A percentile compares a stretch with the other conserved stretches of the same genome.
Conservation (phyloP, 2,113 vertebrate species). For the Thunnus thynnus region DNA sequence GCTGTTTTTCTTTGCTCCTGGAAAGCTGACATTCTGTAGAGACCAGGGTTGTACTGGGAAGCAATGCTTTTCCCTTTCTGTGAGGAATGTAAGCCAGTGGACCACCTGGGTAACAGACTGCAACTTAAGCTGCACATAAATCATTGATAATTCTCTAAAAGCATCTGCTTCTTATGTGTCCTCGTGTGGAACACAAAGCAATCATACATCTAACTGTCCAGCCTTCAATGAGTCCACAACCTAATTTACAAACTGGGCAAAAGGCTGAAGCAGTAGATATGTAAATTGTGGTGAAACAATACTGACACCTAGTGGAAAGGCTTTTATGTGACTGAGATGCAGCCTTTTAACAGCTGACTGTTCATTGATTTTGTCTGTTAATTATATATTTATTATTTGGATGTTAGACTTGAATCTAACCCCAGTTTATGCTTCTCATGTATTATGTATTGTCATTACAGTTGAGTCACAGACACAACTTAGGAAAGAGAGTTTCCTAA, state of each 20-base stretch:
- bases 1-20: too few relatives aligned
- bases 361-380: too few relatives aligned
- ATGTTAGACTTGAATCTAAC: too few relatives aligned
- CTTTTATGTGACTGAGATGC: too few relatives aligned
- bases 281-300: background rate
- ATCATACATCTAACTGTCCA: background rate
- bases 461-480: too few relatives aligned
- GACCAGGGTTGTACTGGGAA: background rate
- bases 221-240: background rate
- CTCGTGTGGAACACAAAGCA: background rate
- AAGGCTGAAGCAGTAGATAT: background rate
- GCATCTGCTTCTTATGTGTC: constrained; percentile 8
- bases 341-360: too few relatives aligned
- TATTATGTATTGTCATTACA: too few relatives aligned
- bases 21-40: background rate
- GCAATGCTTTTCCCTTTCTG: background rate
- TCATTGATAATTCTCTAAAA: constrained; percentile 2
- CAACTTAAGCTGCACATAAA: background rate
- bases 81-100: background rate
- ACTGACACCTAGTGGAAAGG: constrained; percentile 43
- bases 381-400: too few relatives aligned
- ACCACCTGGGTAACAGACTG: constrained; percentile 4
- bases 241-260: background rate
- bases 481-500: too few relatives aligned
- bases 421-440: too few relatives aligned